These are phyloP conservation scores for Alcedo atthis DNA, from an alignment of 2,797 vertebrate genomes.

Conservation along the genomic window DNA sequence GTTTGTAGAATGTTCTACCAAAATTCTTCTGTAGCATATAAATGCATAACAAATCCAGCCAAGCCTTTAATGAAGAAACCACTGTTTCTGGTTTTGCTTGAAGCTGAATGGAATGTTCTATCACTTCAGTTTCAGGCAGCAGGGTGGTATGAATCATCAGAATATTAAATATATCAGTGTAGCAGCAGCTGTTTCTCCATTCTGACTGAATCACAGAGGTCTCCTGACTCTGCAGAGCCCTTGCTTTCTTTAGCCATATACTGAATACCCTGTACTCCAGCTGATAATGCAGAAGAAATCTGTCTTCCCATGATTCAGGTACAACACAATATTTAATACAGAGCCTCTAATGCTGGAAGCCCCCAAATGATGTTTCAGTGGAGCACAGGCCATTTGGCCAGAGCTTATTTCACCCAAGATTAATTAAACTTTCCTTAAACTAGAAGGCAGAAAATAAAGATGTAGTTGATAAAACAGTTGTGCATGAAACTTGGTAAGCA, in stretches of 20 bases:
- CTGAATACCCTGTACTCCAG: background rate
- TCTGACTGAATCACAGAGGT: background rate
- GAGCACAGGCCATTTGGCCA: background rate
- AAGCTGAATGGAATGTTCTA: background rate
- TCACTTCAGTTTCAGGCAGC: background rate
- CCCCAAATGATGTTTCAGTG: background rate
- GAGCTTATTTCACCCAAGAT: background rate
- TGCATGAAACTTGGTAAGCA: background rate
- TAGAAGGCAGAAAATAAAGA: background rate
- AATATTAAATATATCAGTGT: background rate
- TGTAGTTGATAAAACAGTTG: background rate
- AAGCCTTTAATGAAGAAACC: background rate
- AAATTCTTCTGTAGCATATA: background rate
- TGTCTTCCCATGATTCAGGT: background rate
- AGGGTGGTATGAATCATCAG: background rate
- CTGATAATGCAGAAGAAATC: background rate
- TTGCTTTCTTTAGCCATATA: background rate
- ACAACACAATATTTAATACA: background rate
- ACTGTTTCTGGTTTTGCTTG: background rate
- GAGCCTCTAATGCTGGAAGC: background rate
- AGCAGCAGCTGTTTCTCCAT: background rate
- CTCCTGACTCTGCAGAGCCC: background rate
- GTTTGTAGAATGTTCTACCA: background rate
- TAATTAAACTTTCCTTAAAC: background rate
- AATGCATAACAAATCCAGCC: background rate